phyloP scores from a whole-genome alignment of 2,888 invertebrate genomes.

The Amblyjoppa fuscipennis region DNA sequence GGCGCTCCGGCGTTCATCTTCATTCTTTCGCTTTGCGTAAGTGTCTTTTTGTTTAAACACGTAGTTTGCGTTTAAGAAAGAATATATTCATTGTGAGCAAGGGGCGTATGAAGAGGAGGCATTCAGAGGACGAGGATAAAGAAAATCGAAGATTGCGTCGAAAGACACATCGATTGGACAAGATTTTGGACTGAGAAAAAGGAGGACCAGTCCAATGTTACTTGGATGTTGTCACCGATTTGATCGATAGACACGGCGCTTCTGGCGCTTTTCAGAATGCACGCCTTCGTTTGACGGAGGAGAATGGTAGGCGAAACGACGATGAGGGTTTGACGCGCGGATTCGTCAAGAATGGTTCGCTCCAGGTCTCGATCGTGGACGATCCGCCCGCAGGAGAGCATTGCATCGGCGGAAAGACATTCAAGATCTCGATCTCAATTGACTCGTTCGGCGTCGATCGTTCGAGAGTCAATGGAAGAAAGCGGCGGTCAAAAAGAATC shows the following conservation, averaged over 20 bases:
- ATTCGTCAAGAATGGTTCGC: not conserved
- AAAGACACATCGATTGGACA: conserved; percentile 18
- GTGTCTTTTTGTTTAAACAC: not conserved
- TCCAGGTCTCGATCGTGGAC: not conserved
- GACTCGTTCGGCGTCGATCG: not conserved
- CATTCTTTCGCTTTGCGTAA: conserved; percentile 9
- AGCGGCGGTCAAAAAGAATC: conserved; percentile 26
- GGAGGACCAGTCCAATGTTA: not conserved
- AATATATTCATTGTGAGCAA: conserved; percentile 12
- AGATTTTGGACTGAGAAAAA: not conserved
- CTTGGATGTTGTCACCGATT: conserved; percentile 22
- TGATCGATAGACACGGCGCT: conserved; percentile 30
- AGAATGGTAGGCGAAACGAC: not conserved
- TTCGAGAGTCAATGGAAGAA: not conserved
- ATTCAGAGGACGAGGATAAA: conserved; percentile 14
- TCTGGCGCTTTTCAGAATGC: conserved; percentile 37
- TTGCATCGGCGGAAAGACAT: not conserved
- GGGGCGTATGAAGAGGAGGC: conserved; percentile 11
- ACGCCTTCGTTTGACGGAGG: conserved; percentile 35
- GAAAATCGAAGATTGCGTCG: conserved; percentile 11
- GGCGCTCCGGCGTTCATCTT: not conserved
- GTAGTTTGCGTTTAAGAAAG: not conserved
- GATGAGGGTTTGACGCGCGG: conserved; percentile 5
- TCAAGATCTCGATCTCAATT: not conserved
- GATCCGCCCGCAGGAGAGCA: not conserved